Percentiles rank a stretch among this genome's conserved stretches.
Evolutionary conservation across 2,888 invertebrate species (phyloP).

Genomic region (Lapara coniferarum): DNA sequence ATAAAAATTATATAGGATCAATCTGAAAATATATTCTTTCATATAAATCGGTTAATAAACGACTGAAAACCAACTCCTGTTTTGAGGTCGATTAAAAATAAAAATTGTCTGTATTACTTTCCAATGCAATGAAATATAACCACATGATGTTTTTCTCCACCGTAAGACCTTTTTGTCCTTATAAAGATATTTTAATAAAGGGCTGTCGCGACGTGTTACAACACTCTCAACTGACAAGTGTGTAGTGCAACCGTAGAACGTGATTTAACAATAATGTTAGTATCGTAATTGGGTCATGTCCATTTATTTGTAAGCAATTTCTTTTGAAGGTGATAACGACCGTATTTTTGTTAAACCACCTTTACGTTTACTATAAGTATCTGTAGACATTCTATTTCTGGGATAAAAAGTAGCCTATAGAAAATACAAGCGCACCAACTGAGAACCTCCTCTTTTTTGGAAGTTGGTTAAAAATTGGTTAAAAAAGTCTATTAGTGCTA

Average conservation of each 20-base stretch:
- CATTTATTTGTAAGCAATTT: not conserved
- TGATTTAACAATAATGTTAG: not conserved
- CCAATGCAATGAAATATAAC: not conserved
- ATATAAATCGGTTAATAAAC: no score
- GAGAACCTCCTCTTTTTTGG: no score
- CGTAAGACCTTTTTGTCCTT: slow-evolving; percentile 7
- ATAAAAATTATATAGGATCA: no score
- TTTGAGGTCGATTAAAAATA: not conserved
- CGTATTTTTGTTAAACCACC: no score
- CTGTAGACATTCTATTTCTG: no score
- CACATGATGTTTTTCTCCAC: slow-evolving; percentile 1
- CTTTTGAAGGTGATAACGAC: not conserved
- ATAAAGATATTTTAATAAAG: slow-evolving; percentile 17
- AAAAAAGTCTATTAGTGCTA: no score
- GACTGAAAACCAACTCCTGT: no score
- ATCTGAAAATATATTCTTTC: no score
- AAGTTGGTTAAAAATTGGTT: no score
- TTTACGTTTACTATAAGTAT: no score
- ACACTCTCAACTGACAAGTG: slow-evolving; percentile 4
- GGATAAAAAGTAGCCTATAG: no score
- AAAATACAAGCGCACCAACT: no score
- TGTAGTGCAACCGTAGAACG: slow-evolving; percentile 8
- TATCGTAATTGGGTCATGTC: slow-evolving; percentile 17
- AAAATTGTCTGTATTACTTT: not conserved
- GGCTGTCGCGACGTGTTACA: not conserved